phyloP scores from a whole-genome alignment of 1,140 invertebrate species.

The Hycleus cichorii region DNA sequence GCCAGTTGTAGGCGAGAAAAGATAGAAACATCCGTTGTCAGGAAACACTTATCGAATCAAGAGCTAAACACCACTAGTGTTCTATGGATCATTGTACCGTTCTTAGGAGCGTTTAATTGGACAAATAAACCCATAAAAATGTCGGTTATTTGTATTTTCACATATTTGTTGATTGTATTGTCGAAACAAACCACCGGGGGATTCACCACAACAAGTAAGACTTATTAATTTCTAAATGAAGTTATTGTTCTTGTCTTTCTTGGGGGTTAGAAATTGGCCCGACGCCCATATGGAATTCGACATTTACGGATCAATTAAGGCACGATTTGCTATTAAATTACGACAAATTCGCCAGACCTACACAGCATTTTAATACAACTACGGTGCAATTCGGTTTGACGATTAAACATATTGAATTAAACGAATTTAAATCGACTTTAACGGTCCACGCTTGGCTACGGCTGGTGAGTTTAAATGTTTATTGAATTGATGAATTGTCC shows the following conservation, averaged over 20 bases:
- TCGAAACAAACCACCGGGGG: slow-evolving; percentile 2
- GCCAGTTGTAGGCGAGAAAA: slow-evolving; percentile 11
- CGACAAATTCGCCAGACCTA: slow-evolving; percentile 54
- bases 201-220: slow-evolving; percentile 26
- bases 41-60: slow-evolving; percentile 23
- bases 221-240: background rate
- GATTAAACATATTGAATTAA: slow-evolving; percentile 50
- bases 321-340: slow-evolving; percentile 53
- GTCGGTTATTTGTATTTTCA: background rate
- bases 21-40: slow-evolving; percentile 21
- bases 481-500: too few species aligned
- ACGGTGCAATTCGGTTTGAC: slow-evolving; percentile 47
- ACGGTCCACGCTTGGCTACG: slow-evolving; percentile 50
- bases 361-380: slow-evolving; percentile 47
- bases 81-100: slow-evolving; percentile 7
- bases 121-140: background rate
- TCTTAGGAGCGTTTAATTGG: background rate
- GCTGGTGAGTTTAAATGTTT: slow-evolving; percentile 40
- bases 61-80: background rate
- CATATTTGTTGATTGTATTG: slow-evolving; percentile 3
- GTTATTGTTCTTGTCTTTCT: slow-evolving; percentile 5
- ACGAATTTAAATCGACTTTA: slow-evolving; percentile 50
- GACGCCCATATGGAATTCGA: slow-evolving; percentile 49
- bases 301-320: slow-evolving; percentile 50
- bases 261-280: slow-evolving; percentile 28